phyloP scores from a whole-genome alignment of 2,888 invertebrate species.

The Malthinus seriepunctatus region DNA sequence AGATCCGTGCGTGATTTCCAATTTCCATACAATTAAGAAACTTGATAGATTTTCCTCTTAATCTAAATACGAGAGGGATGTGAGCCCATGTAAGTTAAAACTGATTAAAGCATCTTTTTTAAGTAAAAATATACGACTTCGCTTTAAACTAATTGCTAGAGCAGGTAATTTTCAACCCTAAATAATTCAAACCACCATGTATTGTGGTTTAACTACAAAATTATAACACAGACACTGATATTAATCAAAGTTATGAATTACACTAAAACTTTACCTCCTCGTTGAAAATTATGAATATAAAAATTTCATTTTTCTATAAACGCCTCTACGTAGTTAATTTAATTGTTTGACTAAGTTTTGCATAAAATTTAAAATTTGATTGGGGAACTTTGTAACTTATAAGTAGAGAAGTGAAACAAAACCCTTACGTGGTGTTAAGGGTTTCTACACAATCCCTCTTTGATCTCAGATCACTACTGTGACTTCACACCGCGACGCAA shows the following conservation, averaged over 20 bases:
- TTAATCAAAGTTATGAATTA: slow-evolving; percentile 4
- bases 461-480: slow-evolving; percentile 20
- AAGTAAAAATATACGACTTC: neutral
- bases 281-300: too few relatives aligned
- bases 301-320: too few relatives aligned
- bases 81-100: neutral
- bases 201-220: slow-evolving; percentile 4
- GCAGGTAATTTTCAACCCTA: slow-evolving; percentile 5
- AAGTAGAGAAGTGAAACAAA: slow-evolving; percentile 2
- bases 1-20: slow-evolving; percentile 53
- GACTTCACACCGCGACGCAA: slow-evolving; percentile 16
- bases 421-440: slow-evolving; percentile 7
- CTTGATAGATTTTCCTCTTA: slow-evolving; percentile 49
- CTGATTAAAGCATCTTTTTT: neutral
- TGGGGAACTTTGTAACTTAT: neutral
- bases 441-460: slow-evolving; percentile 15
- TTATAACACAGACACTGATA: slow-evolving; percentile 1
- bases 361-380: neutral
- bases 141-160: slow-evolving; percentile 2
- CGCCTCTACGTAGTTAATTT: too few relatives aligned
- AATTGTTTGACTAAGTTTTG: too few relatives aligned
- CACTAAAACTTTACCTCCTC: too few relatives aligned
- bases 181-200: slow-evolving; percentile 8
- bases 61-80: slow-evolving; percentile 28
- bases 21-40: slow-evolving; percentile 54